Evolutionary conservation across 2,797 vertebrate species (phyloP), one percentile per base, ranked within the genome.

Genomic region (Carcharodon carcharias): DNA sequence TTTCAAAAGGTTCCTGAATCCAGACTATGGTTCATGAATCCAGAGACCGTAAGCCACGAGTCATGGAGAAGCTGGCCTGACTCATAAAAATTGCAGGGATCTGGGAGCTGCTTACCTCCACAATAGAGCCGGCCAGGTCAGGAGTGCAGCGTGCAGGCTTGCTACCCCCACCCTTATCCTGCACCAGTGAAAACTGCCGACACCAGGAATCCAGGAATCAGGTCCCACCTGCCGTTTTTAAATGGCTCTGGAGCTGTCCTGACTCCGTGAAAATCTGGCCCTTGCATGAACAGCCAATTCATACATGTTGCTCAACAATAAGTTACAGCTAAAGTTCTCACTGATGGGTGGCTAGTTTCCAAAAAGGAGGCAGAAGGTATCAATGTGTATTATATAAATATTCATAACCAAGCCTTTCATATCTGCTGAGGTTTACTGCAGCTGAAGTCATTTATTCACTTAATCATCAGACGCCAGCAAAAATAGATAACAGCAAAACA

Each of bases 401-500:
- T 93, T 67, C 91, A 93, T 93, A n/a, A 45, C 6, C 61, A 93
- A 93, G 21, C 91, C 91, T 26, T 67, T 93, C n/a, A 93, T 65
- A 93, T 14, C 61, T 93, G 91, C 61, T 16, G 40, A 93, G 61
- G 91, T 93, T 93, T 61, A 93, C 91, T 93, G 61, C 91, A 93
- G 91, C 61, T 93, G 31, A 56, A 93, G 61, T 93, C 61, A 93
- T 93, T 93, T 65, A 93, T 93, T 67, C 61, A 93, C 91, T 65
- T 67, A 65, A 93, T 67, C 91, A 93, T 65, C 91, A 45, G 61
- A 65, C 40, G 61, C 63, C 91, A 93, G 91, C n/a, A 93, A 93
- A 65, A 93, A 26, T 61, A 93, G 91, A 93, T 93, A 93, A 93
- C 16, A n/a, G 63, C 61, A 93, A 93, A 93, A 40, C 91, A 93